These are phyloP conservation scores for Thamnophis sirtalis DNA, from an alignment of 2,113 vertebrate species.

Conservation along the genomic window DNA sequence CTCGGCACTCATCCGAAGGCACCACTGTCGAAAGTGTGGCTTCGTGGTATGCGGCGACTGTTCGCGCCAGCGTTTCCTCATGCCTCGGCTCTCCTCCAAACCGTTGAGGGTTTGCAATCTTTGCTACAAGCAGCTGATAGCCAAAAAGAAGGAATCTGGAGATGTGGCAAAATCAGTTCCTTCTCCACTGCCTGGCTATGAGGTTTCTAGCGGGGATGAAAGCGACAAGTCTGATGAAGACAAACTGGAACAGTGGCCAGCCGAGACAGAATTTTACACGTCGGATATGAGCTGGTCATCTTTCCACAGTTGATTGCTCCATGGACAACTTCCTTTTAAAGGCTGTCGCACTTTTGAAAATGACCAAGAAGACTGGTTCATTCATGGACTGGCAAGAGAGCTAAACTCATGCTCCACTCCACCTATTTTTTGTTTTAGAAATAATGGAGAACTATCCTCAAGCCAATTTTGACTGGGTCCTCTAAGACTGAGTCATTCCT, in stretches of 20 bases:
- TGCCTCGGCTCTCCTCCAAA: constrained; percentile 78
- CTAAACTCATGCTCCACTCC: neutral
- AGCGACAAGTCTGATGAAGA: constrained; percentile 66
- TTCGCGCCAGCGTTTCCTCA: constrained; percentile 76
- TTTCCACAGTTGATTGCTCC: constrained; percentile 70
- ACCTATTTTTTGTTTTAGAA: neutral
- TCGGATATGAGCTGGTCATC: constrained; percentile 72
- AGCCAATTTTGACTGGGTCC: accelerated
- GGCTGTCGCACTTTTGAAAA: constrained; percentile 8
- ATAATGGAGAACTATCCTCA: neutral
- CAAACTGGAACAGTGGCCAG: constrained; percentile 66
- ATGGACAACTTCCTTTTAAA: neutral
- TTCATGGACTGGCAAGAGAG: neutral
- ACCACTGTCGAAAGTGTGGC: constrained; percentile 89
- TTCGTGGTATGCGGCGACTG: constrained; percentile 83
- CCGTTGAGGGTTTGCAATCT: constrained; percentile 76
- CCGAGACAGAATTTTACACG: constrained; percentile 65
- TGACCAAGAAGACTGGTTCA: neutral
- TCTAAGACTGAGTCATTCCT: accelerated
- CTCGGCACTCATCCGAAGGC: constrained; percentile 74
- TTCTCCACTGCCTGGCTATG: constrained; percentile 9
- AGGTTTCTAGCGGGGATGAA: constrained; percentile 72
- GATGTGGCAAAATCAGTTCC: constrained; percentile 21
- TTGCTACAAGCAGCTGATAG: constrained; percentile 71
- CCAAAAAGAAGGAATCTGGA: constrained; percentile 54